A percentile compares a stretch with the other conserved stretches of the same genome.
phyloP scores from a whole-genome alignment of 53 echinoderm and acorn worm genomes.

The Pentamera pediparva region DNA sequence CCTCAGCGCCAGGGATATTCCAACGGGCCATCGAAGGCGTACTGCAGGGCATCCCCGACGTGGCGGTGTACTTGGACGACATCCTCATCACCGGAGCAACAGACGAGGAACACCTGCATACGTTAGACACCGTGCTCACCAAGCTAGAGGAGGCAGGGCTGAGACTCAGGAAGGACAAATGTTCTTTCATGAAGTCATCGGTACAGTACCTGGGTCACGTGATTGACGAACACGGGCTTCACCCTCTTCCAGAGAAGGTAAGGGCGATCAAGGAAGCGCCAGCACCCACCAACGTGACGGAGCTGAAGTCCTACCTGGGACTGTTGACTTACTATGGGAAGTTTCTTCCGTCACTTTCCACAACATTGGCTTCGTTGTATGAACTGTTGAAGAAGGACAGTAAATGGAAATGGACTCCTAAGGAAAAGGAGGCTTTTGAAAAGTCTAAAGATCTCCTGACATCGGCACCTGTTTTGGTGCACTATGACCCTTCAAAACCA shows the following conservation, averaged over 20 bases:
- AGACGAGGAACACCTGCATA: neutral
- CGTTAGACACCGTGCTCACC: constrained; percentile 14
- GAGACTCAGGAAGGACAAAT: constrained; percentile 17
- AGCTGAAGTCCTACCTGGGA: constrained; percentile 25
- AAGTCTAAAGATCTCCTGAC: constrained; percentile 23
- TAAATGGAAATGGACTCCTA: constrained; percentile 32
- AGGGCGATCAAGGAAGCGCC: constrained; percentile 39
- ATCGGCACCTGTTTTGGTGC: constrained; percentile 32
- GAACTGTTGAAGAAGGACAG: constrained; percentile 27
- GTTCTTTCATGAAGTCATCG: constrained; percentile 32
- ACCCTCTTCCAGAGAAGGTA: constrained; percentile 34
- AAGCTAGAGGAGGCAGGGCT: constrained; percentile 37
- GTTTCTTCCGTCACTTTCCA: constrained; percentile 39
- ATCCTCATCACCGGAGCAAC: constrained; percentile 25
- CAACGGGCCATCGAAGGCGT: constrained; percentile 38
- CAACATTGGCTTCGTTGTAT: constrained; percentile 34
- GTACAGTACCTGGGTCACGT: constrained; percentile 38
- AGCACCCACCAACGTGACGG: constrained; percentile 9
- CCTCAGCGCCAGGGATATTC: constrained; percentile 44
- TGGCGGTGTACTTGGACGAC: constrained; percentile 45
- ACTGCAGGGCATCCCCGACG: constrained; percentile 40
- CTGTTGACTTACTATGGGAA: constrained; percentile 41
- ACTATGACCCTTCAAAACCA: constrained; percentile 42
- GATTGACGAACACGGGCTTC: constrained; percentile 38
- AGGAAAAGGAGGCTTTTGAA: constrained; percentile 35